Conservation (phyloP, 2,797 vertebrate genomes). For the Chaunax sp. region DNA sequence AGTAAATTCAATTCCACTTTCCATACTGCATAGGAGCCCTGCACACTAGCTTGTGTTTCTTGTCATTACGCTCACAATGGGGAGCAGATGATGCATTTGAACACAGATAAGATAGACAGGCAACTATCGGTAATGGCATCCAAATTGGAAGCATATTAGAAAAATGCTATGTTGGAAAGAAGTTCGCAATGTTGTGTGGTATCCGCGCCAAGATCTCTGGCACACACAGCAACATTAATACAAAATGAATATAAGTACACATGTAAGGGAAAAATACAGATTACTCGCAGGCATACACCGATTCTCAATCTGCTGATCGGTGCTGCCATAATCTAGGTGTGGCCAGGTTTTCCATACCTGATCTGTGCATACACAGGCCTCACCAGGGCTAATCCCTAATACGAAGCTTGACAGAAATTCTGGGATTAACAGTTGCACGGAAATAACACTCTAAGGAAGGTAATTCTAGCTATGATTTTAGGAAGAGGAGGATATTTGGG, state of each 20-base stretch:
- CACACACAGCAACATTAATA: neutral
- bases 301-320: conserved; percentile 6
- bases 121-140: conserved; percentile 52
- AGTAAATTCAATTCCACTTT: too few species aligned
- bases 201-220: conserved; percentile 17
- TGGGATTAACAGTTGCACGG: conserved; percentile 49
- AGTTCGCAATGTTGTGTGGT: conserved; percentile 21
- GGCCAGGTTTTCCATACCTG: conserved; percentile 37
- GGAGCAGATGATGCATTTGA: conserved; percentile 34
- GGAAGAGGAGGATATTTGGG: conserved; percentile 11
- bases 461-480: conserved; percentile 15
- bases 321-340: conserved; percentile 29
- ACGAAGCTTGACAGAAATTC: conserved; percentile 48
- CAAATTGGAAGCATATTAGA: conserved; percentile 42
- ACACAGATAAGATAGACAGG: conserved; percentile 33
- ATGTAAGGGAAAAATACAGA: conserved; percentile 2
- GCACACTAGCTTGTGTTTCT: neutral
- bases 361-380: conserved; percentile 31
- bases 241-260: conserved; percentile 1
- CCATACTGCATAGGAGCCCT: too few species aligned
- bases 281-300: conserved; percentile 3
- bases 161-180: conserved; percentile 31
- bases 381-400: conserved; percentile 52
- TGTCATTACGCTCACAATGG: conserved; percentile 3
- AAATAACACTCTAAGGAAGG: conserved; percentile 20